These are phyloP conservation scores for Eudyptes chrysolophus DNA, from an alignment of 2,113 vertebrate species.

Conservation along the genomic window DNA sequence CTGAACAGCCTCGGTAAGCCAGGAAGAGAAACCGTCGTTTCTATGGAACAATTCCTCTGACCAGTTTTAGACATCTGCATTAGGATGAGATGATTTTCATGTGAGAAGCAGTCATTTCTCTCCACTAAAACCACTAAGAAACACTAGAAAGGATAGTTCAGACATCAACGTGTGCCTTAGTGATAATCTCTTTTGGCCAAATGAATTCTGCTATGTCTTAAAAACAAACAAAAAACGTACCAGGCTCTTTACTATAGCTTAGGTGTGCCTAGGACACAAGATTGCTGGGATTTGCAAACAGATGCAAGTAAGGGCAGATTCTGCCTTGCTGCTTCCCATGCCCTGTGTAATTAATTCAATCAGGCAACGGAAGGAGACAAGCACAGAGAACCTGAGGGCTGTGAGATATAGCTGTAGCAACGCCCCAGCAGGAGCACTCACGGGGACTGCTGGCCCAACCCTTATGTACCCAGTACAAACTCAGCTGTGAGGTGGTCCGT, in stretches of 20 bases:
- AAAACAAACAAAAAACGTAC: not conserved
- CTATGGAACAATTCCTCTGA: not conserved
- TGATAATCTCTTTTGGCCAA: not conserved
- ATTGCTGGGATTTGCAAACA: not conserved
- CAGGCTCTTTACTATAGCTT: not conserved
- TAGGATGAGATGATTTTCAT: not conserved
- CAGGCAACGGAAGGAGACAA: not conserved
- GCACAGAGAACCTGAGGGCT: not conserved
- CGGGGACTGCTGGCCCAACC: not conserved
- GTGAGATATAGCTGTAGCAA: accelerated
- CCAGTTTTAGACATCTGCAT: not conserved
- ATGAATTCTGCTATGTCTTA: not conserved
- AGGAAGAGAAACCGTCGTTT: not conserved
- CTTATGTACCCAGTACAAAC: not conserved
- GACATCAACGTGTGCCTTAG: not conserved
- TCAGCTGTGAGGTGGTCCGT: not conserved
- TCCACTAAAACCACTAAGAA: not conserved
- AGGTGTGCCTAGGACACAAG: not conserved
- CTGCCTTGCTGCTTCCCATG: not conserved
- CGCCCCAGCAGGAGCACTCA: not conserved
- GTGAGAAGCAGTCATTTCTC: not conserved
- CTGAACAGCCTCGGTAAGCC: not conserved
- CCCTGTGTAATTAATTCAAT: not conserved
- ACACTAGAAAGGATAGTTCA: not conserved
- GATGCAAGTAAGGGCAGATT: not conserved